phyloP scores from a whole-genome alignment of 1,140 invertebrate genomes.

The Penaeus vannamei region DNA sequence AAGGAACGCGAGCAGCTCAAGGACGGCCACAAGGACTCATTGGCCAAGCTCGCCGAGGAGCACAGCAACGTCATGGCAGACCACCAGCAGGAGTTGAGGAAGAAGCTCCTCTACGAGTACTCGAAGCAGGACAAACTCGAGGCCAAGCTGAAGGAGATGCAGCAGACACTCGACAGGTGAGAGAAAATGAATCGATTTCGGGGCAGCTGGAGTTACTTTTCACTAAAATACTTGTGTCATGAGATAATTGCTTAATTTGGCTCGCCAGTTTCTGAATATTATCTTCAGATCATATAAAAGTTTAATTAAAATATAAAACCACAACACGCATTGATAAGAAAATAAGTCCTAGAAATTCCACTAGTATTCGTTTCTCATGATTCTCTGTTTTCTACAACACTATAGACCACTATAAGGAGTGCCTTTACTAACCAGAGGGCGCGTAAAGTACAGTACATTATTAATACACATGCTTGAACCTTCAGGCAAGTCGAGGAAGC shows the following conservation, averaged over 20 bases:
- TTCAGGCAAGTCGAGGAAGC: conserved; percentile 53
- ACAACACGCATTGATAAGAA: too few species aligned
- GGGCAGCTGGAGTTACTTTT: background rate
- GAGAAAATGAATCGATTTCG: background rate
- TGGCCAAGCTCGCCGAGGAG: conserved; percentile 27
- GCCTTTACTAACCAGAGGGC: too few species aligned
- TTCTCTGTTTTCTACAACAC: too few species aligned
- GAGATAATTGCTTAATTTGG: too few species aligned
- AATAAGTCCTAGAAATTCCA: too few species aligned
- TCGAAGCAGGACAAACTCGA: conserved; percentile 67
- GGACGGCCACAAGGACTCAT: conserved; percentile 25
- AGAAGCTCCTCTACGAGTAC: conserved; percentile 67
- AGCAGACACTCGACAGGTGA: conserved; percentile 52
- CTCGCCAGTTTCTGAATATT: too few species aligned
- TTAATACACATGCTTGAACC: background rate
- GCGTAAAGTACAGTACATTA: too few species aligned
- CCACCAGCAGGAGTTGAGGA: conserved; percentile 60
- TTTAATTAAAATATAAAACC: too few species aligned
- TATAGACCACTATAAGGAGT: too few species aligned
- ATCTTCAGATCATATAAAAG: too few species aligned
- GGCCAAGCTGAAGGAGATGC: conserved; percentile 55
- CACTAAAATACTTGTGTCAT: too few species aligned
- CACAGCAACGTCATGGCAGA: conserved; percentile 46
- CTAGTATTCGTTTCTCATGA: too few species aligned
- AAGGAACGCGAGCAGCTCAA: conserved; percentile 38